Conservation (phyloP, 2,113 vertebrate genomes). For the Tretioscincus oriximinensis region DNA sequence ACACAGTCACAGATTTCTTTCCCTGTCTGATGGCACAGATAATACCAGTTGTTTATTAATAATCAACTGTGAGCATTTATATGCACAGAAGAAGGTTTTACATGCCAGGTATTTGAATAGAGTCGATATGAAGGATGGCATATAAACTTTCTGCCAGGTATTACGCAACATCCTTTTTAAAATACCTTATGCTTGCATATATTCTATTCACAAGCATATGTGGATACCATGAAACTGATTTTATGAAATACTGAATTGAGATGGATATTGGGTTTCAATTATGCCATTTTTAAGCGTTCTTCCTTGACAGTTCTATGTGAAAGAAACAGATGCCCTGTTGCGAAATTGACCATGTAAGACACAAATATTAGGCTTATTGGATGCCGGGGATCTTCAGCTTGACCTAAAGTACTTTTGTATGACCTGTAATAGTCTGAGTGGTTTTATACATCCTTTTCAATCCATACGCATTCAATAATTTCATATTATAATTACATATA, state of each 20-base stretch:
- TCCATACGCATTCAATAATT: slow-evolving; percentile 39
- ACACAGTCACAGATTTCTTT: slow-evolving; percentile 31
- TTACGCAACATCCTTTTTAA: background rate
- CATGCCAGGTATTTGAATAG: background rate
- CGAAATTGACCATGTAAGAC: slow-evolving; percentile 30
- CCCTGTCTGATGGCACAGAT: slow-evolving; percentile 27
- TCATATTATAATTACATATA: slow-evolving; percentile 51
- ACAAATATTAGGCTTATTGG: slow-evolving; percentile 8
- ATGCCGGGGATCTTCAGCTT: slow-evolving; percentile 16
- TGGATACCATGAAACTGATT: background rate
- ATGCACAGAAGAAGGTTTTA: background rate
- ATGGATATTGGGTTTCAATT: slow-evolving; percentile 35
- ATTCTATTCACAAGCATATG: background rate
- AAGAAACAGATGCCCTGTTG: slow-evolving; percentile 8
- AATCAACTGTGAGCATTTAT: background rate
- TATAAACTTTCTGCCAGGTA: background rate
- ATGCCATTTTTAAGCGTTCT: slow-evolving; percentile 41
- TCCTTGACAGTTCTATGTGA: slow-evolving; percentile 24
- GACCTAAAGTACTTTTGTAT: slow-evolving; percentile 28
- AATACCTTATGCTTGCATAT: background rate
- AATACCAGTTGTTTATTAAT: slow-evolving; percentile 38
- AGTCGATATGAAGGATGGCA: background rate
- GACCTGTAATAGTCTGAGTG: slow-evolving; percentile 40
- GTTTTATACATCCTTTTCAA: slow-evolving; percentile 36
- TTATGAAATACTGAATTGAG: slow-evolving; percentile 2